phyloP scores from a whole-genome alignment of 2,888 invertebrate species.

The Pyrocoelia pectoralis region DNA sequence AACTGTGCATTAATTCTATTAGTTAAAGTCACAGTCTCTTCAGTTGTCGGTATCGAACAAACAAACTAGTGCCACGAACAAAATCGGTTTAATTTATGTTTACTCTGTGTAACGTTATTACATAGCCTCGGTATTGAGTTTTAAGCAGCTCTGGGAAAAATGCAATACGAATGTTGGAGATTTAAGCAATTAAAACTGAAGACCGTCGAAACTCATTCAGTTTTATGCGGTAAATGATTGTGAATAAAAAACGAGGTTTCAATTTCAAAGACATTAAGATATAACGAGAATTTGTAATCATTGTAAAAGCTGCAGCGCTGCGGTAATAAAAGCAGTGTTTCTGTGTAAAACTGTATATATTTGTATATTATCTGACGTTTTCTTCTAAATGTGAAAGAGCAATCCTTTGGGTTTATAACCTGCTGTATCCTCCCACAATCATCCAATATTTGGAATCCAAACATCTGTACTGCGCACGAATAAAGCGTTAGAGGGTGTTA shows the following conservation, averaged over 20 bases:
- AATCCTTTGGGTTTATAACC: conserved; percentile 29
- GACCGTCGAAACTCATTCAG: background rate
- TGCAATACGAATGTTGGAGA: background rate
- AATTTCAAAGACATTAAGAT: background rate
- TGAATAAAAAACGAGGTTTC: background rate
- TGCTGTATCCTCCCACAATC: conserved; percentile 28
- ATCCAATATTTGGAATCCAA: conserved; percentile 38
- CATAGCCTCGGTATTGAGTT: no score
- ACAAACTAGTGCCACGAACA: no score
- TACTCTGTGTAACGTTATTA: no score
- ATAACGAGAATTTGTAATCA: conserved; percentile 12
- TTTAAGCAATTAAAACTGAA: background rate
- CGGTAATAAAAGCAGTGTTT: conserved; percentile 9
- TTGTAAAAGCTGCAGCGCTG: conserved; percentile 9
- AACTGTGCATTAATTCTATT: no score
- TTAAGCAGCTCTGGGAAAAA: no score
- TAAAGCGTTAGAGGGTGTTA: conserved; percentile 36
- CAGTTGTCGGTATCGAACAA: no score
- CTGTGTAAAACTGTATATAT: conserved; percentile 24
- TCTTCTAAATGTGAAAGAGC: conserved; percentile 34
- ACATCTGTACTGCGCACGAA: conserved; percentile 36
- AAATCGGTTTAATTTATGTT: no score
- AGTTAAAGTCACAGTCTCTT: no score
- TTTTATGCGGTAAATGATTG: background rate
- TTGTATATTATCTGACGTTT: conserved; percentile 29